phyloP scores from a whole-genome alignment of 1,140 invertebrate genomes.

The Cardiocondyla obscurior region DNA sequence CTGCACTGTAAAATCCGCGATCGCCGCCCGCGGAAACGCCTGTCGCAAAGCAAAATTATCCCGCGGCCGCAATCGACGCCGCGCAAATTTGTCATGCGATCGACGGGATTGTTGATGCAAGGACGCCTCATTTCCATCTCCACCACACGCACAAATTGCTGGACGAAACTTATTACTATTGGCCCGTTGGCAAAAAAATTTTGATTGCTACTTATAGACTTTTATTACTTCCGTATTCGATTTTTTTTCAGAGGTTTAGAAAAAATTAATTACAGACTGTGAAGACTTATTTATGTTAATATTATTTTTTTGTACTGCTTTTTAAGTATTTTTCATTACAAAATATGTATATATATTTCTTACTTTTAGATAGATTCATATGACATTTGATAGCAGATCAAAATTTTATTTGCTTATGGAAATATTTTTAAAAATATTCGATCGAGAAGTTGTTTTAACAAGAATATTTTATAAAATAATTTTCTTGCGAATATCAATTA shows the following conservation, averaged over 20 bases:
- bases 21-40: background rate
- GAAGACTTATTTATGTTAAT: no score
- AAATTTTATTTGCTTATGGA: background rate
- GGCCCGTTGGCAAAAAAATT: background rate
- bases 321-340: no score
- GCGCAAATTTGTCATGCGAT: constrained; percentile 9
- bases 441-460: background rate
- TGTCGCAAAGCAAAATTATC: constrained; percentile 11
- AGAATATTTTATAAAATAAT: background rate
- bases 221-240: background rate
- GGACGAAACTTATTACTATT: background rate
- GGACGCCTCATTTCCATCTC: background rate
- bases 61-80: background rate
- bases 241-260: no score
- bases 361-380: background rate
- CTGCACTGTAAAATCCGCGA: background rate
- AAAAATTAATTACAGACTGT: no score
- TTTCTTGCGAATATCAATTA: background rate
- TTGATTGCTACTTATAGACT: background rate
- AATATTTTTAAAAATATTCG: background rate
- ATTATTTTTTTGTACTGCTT: no score
- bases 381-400: background rate
- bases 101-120: background rate
- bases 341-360: no score
- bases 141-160: background rate